Evolutionary conservation across 2,888 invertebrate species (phyloP), one percentile per base, ranked within the genome.

Genomic region (Drosophila buzzatii): DNA sequence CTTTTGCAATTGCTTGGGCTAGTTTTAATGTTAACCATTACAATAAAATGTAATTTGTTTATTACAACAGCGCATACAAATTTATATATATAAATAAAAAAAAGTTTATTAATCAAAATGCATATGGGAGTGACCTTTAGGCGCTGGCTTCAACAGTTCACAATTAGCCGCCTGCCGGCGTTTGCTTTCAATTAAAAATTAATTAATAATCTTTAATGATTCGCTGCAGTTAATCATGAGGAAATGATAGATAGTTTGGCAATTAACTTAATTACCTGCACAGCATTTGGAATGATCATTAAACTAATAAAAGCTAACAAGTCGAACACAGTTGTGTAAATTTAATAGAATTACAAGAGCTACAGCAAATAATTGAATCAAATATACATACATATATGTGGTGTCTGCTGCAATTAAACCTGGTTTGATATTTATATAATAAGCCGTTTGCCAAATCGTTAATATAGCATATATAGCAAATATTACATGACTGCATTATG

Each of bases 121-220:
- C 37, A 27, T 60, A 57, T 58, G 76, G 68, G 66, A 51, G 66
- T 57, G 70, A 77, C 73, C 63, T 76, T 72, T 60, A 44, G 49
- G 58, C 70, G 58, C 31, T 70, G 72, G 67, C 69, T 73, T 70
- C 65, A 51, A 51, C 49, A 79, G 39, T 42, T 62, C 73, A 63
- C 75, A 70, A 70, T 76, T 82, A 69, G 63, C 44, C 65, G 61
- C 62, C 73, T 49, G 76, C 66, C 73, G 66, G 81, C 71, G 57
- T 76, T 76, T 65, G 64, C 66, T 72, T 76, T 75, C 73, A 81
- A 81, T 84, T 89, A 74, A 76, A 70, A 87, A 82, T 77, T 81
- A 86, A 84, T 84, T 83, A 82, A 84, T 86, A 67, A 87, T 74
- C 56, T 77, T 74, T 75, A 85, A 89, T 87, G 85, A 76, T 87